Base-by-base conservation (phyloP, 1,140 invertebrate genomes). In the Melipona quadrifasciata region DNA sequence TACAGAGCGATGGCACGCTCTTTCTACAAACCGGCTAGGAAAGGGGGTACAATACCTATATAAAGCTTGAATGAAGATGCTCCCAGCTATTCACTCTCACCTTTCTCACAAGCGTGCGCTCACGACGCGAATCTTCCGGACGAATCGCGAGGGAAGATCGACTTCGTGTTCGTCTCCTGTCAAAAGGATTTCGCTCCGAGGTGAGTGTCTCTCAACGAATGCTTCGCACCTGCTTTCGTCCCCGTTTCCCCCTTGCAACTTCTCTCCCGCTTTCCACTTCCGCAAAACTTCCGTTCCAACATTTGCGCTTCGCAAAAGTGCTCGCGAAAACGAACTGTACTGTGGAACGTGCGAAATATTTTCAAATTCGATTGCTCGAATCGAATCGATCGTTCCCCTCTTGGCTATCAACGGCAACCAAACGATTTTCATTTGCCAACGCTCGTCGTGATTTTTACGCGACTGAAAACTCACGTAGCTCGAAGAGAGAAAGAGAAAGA, bases 11-110 rank as follows among this genome's bases (percentile, higher is more conserved):
- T 92, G 92, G 92, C 90, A 92, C 85, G 89, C 89, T 94, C 92
- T 93, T 93, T 93, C 93, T 93, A 91, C 88, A 91, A 89, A 88
- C 85, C 77, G 86, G 82, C 90, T 90, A 93, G 86, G 92, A 92
- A 93, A 94, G 94, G 94, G 94, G 93, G 92, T 93, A 94, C 93
- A 94, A 94, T 94, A 93, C 91, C 93, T 95, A 95, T 95, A 95
- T 95, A 95, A 95, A 95, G 94, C 93, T 93, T 92, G 92, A 94
- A 94, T 94, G 94, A 95, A 95, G 94, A 94, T 95, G 94, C 93
- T 95, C 92, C 91, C 91, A 93, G 94, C 92, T 95, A 94, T 95
- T 95, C 94, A 93, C 94, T 92, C 92, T 93, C 91, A 93, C 92
- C 91, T 92, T 93, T 93, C 92, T 93, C 90, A 90, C 91, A 92